phyloP scores from a whole-genome alignment of 2,113 vertebrate genomes.

The Herpetotheres cachinnans region DNA sequence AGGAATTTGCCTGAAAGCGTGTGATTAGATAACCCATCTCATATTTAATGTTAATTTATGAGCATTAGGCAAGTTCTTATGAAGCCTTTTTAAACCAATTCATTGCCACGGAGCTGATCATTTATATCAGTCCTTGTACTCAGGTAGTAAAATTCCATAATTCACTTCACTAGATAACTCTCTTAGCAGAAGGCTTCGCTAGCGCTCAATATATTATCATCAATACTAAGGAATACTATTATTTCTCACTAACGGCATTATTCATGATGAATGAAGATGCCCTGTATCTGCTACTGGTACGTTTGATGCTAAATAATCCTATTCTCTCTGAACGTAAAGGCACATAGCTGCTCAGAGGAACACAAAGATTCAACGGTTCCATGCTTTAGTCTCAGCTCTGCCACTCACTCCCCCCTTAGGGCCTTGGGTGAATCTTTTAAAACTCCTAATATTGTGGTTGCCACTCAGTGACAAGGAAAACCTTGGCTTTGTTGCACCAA shows the following conservation, averaged over 20 bases:
- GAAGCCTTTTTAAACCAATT: constrained; percentile 60
- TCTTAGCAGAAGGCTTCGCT: constrained; percentile 36
- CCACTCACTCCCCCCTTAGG: neutral
- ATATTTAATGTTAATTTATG: constrained; percentile 70
- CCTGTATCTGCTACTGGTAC: neutral
- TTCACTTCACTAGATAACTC: constrained; percentile 57
- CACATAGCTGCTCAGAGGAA: neutral
- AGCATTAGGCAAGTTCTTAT: constrained; percentile 64
- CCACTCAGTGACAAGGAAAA: neutral
- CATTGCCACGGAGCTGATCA: constrained; percentile 42
- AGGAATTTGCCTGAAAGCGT: constrained; percentile 52
- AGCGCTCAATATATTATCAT: constrained; percentile 43
- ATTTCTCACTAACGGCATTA: constrained; percentile 49
- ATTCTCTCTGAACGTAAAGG: neutral
- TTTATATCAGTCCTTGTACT: constrained; percentile 53
- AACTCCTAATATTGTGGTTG: neutral
- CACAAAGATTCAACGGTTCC: neutral
- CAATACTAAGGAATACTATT: constrained; percentile 46
- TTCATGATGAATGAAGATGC: constrained; percentile 30
- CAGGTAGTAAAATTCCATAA: constrained; percentile 67
- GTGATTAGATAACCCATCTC: constrained; percentile 53
- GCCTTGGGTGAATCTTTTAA: accelerated
- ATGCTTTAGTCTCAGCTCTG: neutral
- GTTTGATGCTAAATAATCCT: constrained; percentile 36
- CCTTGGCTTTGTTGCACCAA: neutral